phyloP scores from a whole-genome alignment of 2,888 invertebrate species.

The Watsonalla cultraria region DNA sequence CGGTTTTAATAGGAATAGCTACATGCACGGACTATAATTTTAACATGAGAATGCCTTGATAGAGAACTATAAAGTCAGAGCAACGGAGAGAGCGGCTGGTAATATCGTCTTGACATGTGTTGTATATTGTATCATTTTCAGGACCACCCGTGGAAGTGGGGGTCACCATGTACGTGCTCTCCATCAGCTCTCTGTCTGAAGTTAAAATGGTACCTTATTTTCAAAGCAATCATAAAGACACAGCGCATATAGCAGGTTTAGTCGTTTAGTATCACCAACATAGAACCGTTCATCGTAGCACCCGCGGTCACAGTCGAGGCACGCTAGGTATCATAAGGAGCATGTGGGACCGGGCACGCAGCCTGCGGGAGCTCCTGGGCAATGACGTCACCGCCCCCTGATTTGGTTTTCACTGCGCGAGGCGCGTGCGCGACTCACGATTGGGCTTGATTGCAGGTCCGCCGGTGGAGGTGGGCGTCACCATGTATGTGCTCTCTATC shows the following conservation, averaged over 20 bases:
- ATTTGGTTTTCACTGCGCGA: conserved; percentile 45
- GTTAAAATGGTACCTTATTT: conserved; percentile 85
- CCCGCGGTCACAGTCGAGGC: conserved; percentile 62
- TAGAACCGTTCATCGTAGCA: conserved; percentile 74
- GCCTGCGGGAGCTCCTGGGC: conserved; percentile 24
- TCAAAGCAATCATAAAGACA: neutral
- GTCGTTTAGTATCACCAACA: conserved; percentile 60
- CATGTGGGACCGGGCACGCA: neutral
- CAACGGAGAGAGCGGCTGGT: too few relatives aligned
- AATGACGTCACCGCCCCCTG: conserved; percentile 45
- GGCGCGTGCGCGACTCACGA: conserved; percentile 55
- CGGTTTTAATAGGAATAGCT: too few relatives aligned
- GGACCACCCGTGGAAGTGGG: conserved; percentile 88
- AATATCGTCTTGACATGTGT: too few relatives aligned
- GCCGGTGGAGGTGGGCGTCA: conserved; percentile 98
- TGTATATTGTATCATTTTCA: conserved; percentile 50
- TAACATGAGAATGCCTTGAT: too few relatives aligned
- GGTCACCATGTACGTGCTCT: conserved; percentile 90
- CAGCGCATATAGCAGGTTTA: too few relatives aligned
- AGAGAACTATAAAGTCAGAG: too few relatives aligned
- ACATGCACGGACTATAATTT: too few relatives aligned
- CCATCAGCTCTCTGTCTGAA: conserved; percentile 90
- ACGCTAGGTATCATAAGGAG: conserved; percentile 1
- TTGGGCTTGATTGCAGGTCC: conserved; percentile 89
- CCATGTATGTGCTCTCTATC: conserved; percentile 99